Base-by-base conservation (phyloP, 2,113 vertebrate species). In the Clarias macrocephalus region DNA sequence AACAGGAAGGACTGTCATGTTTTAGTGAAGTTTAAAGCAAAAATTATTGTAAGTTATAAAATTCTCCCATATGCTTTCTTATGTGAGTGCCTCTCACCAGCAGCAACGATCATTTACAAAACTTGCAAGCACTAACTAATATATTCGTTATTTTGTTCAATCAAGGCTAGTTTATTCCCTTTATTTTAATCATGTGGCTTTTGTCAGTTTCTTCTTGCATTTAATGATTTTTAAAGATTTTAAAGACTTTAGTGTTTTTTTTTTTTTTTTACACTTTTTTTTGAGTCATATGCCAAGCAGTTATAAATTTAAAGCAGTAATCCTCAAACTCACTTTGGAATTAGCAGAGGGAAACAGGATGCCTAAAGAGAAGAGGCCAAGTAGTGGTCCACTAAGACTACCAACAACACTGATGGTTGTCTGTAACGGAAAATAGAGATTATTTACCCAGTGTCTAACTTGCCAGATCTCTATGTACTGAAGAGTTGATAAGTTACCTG, bases 311-410 rank as follows among this genome's bases (percentile, higher is more conserved):
- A 62, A 30, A 42, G 3, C 6, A 80, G 23, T 18, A 28, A 60
- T 62, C 56, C 57, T 52, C 30, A 13, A 66, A 90, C 94, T 94
- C 89, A 96, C 96, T 90, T 92, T 93, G 23, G 95, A 89, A 88
- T 96, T 97, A 77, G 93, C 93, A 85, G 91, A 94, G 12, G 96
- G 95, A 91, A 93, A 95, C 63, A 96, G 88, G 82, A 96, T 91
- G 12, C 95, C 96, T 86, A 96, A 56, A 18, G 91, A 88, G 90
- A 96, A 96, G 73, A 97, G 83, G 54, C 96, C 96, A 5, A 96
- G 94, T 42, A 96, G 90, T 77, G 96, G 95, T 66, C 96, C 96
- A 19, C 95, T 95, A 66, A 95, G 88, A 75, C 95, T 81, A 12
- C 95, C 95, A 82, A 94, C 93, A 84, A 96, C 94, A 87, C 93